phyloP scores from a whole-genome alignment of 2,113 vertebrate genomes.

The Zootoca vivipara region DNA sequence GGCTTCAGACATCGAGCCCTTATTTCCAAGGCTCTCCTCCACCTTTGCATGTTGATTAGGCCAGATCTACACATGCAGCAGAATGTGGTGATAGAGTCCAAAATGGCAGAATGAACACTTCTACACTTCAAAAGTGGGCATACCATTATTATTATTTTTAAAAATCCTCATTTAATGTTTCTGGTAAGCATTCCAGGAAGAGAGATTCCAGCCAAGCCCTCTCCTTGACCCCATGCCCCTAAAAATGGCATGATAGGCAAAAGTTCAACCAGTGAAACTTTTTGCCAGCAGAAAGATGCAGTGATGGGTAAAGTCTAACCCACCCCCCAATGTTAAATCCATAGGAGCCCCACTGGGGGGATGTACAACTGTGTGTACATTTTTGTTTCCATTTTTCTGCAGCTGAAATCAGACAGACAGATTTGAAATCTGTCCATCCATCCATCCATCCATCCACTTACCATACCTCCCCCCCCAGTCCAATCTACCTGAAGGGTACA shows the following conservation, averaged over 20 bases:
- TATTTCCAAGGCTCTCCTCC: neutral
- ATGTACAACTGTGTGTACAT: neutral
- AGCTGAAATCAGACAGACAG: no score
- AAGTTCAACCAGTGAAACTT: neutral
- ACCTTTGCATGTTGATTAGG: neutral
- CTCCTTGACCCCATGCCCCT: neutral
- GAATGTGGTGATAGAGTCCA: neutral
- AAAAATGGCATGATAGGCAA: neutral
- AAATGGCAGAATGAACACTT: neutral
- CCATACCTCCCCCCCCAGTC: no score
- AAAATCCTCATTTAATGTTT: neutral
- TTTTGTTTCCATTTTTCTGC: no score
- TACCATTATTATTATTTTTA: neutral
- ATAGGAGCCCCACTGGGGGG: no score
- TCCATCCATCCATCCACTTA: no score
- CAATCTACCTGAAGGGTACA: neutral
- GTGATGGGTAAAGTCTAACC: neutral
- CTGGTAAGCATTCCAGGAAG: neutral
- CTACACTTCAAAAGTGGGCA: no score
- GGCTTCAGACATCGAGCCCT: neutral
- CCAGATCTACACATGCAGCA: neutral
- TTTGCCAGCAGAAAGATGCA: neutral
- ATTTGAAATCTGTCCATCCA: no score
- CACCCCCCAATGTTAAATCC: neutral
- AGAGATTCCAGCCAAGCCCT: neutral